Base-by-base conservation (phyloP, 2,888 invertebrate genomes). In the Allolobophora icterica region DNA sequence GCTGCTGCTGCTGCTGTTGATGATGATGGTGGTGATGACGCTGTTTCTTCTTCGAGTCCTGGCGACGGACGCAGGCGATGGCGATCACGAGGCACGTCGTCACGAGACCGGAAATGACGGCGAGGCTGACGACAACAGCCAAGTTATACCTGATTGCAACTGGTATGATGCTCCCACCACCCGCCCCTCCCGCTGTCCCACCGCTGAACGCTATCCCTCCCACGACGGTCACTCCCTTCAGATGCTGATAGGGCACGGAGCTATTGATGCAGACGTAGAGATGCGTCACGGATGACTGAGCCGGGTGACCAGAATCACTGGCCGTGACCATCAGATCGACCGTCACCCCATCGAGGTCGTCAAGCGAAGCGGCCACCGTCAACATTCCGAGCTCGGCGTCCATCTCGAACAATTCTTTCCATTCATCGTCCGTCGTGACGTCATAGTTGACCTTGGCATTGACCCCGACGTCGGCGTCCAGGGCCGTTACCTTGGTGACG, bases 101-200 rank as follows among this genome's bases (percentile, higher is more conserved):
- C 89, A 92, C 90, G 24, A 92, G 89, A 30, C 90, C 92, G 58
- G 92, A 93, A 33, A 92, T 91, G 42, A 71, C 90, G 0, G 92
- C 92, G 83, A 92, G 89, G 17, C 89, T 38, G 38, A 92, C 92
- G 35, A 92, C 92, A 42, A 92, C 92, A 42, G 91, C 91, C 34
- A 92, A 87, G 52, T 92, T 92, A 58, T 92, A 91, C 21, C 89
- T 34, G 24, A 84, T 42, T 11, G 90, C 19, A 34, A 34, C n/a
- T 8, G 90, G 87, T 24, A 87, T 34, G n/a, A 87, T 21, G 35
- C 30, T 17, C 24, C 87, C 87, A 6, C 24, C 35, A 8, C 34
- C 19, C n/a, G 6, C 84, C 84, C 84, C 84, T 21, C 84, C 84
- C 19, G 17, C 13, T 3, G 24, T 40, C 33, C 35, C 34, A 21